These are phyloP conservation scores for Quadroppia sp. DNA, from an alignment of 2,888 invertebrate genomes.

Conservation along the genomic window DNA sequence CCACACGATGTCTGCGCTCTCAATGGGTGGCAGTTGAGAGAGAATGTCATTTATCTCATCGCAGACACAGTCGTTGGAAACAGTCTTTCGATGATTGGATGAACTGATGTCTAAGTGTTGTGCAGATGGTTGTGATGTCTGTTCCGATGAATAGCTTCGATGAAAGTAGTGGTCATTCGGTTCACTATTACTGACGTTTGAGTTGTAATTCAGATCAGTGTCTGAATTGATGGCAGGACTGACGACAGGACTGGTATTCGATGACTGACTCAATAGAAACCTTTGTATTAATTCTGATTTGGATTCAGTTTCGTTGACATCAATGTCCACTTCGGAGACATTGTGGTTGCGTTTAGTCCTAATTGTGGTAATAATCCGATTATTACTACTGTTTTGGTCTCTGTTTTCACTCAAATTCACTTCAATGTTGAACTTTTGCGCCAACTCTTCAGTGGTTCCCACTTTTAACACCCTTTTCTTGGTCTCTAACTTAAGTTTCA, in stretches of 20 bases:
- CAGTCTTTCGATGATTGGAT: neutral
- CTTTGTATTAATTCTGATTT: slow-evolving; percentile 33
- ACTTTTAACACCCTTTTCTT: slow-evolving; percentile 56
- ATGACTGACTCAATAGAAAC: slow-evolving; percentile 1
- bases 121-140: slow-evolving; percentile 16
- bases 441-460: slow-evolving; percentile 73
- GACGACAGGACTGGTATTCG: neutral
- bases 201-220: neutral
- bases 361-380: neutral
- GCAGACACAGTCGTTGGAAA: slow-evolving; percentile 56
- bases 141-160: slow-evolving; percentile 2
- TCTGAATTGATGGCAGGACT: neutral
- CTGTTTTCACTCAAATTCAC: neutral
- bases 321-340: neutral
- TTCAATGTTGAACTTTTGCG: slow-evolving; percentile 63
- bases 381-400: neutral
- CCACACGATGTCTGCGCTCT: slow-evolving; percentile 59
- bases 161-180: neutral
- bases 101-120: slow-evolving; percentile 25
- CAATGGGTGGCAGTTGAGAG: slow-evolving; percentile 64
- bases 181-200: neutral
- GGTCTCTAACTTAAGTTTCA: slow-evolving; percentile 18
- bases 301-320: slow-evolving; percentile 2
- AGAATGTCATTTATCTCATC: slow-evolving; percentile 58
- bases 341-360: slow-evolving; percentile 5